Conservation (phyloP, 2,888 invertebrate species). For the Calameuta filiformis region DNA sequence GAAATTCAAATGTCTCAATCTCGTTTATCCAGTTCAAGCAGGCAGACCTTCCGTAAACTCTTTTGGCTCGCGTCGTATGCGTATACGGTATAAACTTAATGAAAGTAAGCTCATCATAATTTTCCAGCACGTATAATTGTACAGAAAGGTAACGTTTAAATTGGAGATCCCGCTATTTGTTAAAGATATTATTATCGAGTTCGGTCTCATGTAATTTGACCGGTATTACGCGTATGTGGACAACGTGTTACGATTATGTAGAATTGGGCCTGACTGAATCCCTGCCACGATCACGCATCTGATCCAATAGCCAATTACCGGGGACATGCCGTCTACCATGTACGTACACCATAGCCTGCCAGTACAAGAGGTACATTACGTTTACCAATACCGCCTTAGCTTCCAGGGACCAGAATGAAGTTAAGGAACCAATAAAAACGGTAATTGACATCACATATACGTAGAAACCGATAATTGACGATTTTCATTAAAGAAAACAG, state of each 20-base stretch:
- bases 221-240: constrained; percentile 38
- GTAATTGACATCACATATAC: not conserved
- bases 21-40: not conserved
- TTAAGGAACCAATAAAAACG: not conserved
- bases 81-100: not conserved
- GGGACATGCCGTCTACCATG: constrained; percentile 39
- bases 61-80: not conserved
- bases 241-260: constrained; percentile 58
- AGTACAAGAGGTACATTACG: constrained; percentile 6
- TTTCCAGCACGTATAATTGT: not conserved
- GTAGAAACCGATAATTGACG: not conserved
- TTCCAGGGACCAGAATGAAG: not conserved
- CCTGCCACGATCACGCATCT: constrained; percentile 42
- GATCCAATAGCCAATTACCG: constrained; percentile 58
- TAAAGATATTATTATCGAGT: constrained; percentile 51
- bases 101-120: not conserved
- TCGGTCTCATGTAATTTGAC: constrained; percentile 48
- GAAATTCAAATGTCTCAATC: not conserved
- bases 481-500: not conserved
- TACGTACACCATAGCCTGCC: not conserved
- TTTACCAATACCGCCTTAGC: not conserved
- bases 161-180: constrained; percentile 41
- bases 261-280: constrained; percentile 33
- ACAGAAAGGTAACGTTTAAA: not conserved
- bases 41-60: not conserved